Base-by-base conservation (phyloP, 2,113 vertebrate genomes). In the Cynopterus brachyotis region DNA sequence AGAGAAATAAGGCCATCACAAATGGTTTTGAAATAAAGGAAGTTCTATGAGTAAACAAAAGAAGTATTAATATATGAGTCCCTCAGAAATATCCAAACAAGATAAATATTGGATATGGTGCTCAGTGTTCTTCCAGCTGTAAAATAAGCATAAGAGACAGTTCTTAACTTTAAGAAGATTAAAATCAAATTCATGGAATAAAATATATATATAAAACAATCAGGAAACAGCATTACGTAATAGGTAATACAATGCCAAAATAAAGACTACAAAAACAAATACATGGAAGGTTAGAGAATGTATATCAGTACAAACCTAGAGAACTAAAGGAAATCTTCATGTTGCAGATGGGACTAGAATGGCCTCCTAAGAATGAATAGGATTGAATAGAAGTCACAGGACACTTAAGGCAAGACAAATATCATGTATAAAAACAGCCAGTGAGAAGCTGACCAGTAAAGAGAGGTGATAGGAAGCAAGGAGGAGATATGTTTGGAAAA, bases 1-100 rank as follows among this genome's bases (percentile, higher is more conserved):
- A 70, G 7, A 92, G 19, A 92, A 89, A 86, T 89, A 72, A 92
- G 40, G 20, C 62, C 32, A 76, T 42, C 30, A 53, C 11, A 62
- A 82, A 32, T 92, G 47, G 19, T 89, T 94, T 81, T 95, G 75
- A 91, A 55, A 69, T 60, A 70, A 89, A 91, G 50, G 28, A 69
- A 82, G 19, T 59, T 50, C 62, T 73, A 10, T n/a, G 5, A 78
- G 19, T 87, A 15, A 91, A 93, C 62, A 64, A 90, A 93, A 87
- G 22, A 83, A 67, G 81, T 92, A 75, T 96, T 83, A 92, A 75
- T 62, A 55, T 37, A 15, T 22, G 6, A 30, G 0, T 30, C 42
- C 11, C 30, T 83, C 37, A 73, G 30, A 91, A 87, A 87, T 57
- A 87, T 66, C 30, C 10, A 79, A 88, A 57, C 75, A 50, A 64